Percentiles rank a stretch among this genome's conserved stretches.
phyloP scores from a whole-genome alignment of 2,113 vertebrate species.

The Lagenorhynchus albirostris region DNA sequence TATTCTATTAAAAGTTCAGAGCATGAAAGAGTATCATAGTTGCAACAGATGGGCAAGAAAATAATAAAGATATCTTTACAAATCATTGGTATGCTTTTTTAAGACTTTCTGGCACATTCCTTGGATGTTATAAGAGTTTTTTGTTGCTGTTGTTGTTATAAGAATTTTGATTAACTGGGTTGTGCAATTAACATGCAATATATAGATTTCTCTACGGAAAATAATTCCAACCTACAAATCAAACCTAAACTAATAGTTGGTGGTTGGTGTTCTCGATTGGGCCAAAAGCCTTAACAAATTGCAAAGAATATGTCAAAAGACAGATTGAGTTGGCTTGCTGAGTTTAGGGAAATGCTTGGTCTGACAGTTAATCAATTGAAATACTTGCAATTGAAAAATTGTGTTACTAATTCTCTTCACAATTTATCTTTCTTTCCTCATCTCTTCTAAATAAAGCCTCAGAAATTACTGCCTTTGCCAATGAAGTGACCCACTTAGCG shows the following conservation, averaged over 20 bases:
- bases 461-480: conserved; percentile 65
- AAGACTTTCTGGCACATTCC: neutral
- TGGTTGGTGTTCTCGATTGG: conserved; percentile 65
- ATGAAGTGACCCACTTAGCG: conserved; percentile 66
- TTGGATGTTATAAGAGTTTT: conserved; percentile 38
- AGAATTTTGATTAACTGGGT: conserved; percentile 41
- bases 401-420: conserved; percentile 79
- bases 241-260: conserved; percentile 57
- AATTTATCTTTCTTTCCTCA: conserved; percentile 65
- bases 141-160: neutral
- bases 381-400: conserved; percentile 80
- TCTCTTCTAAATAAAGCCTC: conserved; percentile 72
- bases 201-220: conserved; percentile 46
- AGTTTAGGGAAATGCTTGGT: conserved; percentile 79
- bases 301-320: conserved; percentile 73
- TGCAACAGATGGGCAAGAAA: conserved; percentile 57
- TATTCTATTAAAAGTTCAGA: conserved; percentile 63
- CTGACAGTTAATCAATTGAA: conserved; percentile 83
- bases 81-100: conserved; percentile 48
- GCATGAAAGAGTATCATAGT: conserved; percentile 52
- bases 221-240: conserved; percentile 51
- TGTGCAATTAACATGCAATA: conserved; percentile 43
- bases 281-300: conserved; percentile 78
- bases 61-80: conserved; percentile 58
- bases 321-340: conserved; percentile 80